Percentiles rank a stretch among this genome's conserved stretches.
Conservation (phyloP, 37 sponge, comb jelly and placozoan genomes). For the Aplysina aerophoba region DNA sequence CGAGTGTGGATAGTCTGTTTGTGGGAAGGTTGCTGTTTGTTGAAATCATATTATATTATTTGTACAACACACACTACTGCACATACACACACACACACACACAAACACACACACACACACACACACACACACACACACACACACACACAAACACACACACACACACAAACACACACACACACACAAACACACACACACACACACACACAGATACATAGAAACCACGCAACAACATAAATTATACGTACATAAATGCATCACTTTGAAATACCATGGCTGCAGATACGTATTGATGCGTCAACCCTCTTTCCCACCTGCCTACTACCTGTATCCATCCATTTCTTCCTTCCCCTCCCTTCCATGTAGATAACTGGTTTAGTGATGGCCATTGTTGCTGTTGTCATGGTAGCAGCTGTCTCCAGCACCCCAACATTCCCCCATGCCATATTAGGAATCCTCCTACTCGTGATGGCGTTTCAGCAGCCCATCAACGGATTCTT, state of each 20-base stretch:
- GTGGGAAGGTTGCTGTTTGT: background rate
- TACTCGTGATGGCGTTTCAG: background rate
- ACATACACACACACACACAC: background rate
- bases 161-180: no score
- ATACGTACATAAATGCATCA: no score
- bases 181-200: no score
- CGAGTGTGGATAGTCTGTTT: slow-evolving; percentile 13
- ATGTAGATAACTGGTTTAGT: slow-evolving; percentile 23
- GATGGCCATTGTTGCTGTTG: background rate
- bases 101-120: no score
- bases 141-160: no score
- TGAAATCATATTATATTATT: background rate
- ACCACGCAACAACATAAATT: no score
- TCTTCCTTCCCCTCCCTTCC: background rate
- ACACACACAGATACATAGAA: no score
- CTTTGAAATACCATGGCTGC: no score
- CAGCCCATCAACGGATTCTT: slow-evolving; percentile 30
- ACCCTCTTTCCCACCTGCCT: no score
- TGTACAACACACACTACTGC: background rate
- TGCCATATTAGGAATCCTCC: slow-evolving; percentile 9
- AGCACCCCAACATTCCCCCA: slow-evolving; percentile 27
- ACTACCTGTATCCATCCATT: no score
- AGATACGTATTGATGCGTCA: no score
- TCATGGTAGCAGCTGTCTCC: slow-evolving; percentile 18
- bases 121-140: no score